Evolutionary conservation across 1,140 invertebrate genomes (phyloP), one percentile per base, ranked within the genome.

Genomic region (Platyura marginata): DNA sequence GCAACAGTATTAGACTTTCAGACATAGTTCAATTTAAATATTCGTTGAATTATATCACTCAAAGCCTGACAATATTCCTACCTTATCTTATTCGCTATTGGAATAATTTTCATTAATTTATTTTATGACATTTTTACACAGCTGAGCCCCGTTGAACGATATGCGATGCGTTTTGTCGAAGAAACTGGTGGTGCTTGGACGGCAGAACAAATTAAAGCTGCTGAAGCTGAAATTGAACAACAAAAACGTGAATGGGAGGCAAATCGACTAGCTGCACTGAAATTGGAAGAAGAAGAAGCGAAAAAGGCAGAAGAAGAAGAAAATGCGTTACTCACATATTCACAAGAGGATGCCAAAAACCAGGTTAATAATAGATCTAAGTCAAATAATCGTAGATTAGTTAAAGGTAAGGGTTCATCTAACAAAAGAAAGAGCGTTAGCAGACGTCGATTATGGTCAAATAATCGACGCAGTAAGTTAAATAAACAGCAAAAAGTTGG

Each of bases 181-280:
- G 74, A 74, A 41, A 78, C 78, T 11, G 87, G 91, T 59, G 85
- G 86, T 15, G 81, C 79, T 3, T 83, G 82, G 61, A 78, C 79
- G 21, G 79, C 79, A 2, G 88, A 93, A 49, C 83, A 88, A 49
- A 54, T 90, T 11, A 79, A 85, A 19, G 79, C 81, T 10, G 90
- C 89, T 9, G 86, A 91, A 58, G 82, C 85, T 15, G 84, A 95
- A 62, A 79, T 93, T 45, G 87, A 91, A 53, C 74, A 83, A 47
- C 77, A 88, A 61, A 93, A 94, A 63, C 79, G 81, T 49, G 89
- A 95, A 55, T 97, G 93, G 92, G 91, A 96, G 59, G 62, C 83
- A 42, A 81, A 84, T 53, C 75, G 89, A 2, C 64, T 88, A 45
- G 76, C 82, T 41, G 74, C 75, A 0, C 53, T 77, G 52, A 65